These are phyloP conservation scores for Arctopsyche grandis DNA, from an alignment of 1,140 invertebrate genomes.

Conservation along the genomic window DNA sequence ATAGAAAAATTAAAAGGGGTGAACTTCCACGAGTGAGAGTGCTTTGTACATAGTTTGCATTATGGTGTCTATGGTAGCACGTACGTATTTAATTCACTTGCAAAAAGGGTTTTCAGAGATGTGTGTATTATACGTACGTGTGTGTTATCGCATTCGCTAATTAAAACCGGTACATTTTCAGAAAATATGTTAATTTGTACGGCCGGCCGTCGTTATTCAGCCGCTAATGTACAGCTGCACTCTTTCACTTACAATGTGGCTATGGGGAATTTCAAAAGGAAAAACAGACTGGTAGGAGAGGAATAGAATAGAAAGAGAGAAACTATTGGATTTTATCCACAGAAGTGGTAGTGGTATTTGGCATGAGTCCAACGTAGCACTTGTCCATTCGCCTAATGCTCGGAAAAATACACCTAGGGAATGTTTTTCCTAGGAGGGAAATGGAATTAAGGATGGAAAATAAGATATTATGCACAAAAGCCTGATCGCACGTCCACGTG, in stretches of 20 bases:
- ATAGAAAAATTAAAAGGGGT: no score
- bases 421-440: background rate
- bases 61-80: no score
- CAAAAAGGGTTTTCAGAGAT: no score
- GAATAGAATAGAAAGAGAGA: background rate
- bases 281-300: background rate
- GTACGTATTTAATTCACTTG: no score
- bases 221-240: no score
- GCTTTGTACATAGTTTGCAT: no score
- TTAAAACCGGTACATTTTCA: no score
- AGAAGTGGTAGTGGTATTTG: background rate
- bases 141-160: no score
- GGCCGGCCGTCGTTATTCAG: no score
- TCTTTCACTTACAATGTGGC: background rate
- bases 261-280: background rate
- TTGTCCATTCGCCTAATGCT: conserved; percentile 12
- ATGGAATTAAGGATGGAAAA: background rate
- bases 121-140: no score
- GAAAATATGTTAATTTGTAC: no score
- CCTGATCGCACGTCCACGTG: background rate
- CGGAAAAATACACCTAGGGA: conserved; percentile 2
- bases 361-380: background rate
- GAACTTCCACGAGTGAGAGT: no score
- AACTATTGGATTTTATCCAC: background rate
- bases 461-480: background rate